These are phyloP conservation scores for Mythimna lalbum DNA, from an alignment of 2,888 invertebrate species.

Conservation along the genomic window DNA sequence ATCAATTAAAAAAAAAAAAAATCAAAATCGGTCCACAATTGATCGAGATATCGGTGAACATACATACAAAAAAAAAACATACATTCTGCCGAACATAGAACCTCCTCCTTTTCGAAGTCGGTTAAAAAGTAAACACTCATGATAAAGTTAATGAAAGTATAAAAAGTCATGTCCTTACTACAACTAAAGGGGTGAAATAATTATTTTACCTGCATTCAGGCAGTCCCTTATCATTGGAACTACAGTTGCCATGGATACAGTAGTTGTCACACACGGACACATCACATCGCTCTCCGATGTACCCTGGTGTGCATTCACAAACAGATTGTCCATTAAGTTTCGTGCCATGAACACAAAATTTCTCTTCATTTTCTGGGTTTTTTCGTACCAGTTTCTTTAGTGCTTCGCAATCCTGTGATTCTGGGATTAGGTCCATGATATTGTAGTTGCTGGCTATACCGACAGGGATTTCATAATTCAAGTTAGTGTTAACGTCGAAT, in stretches of 20 bases:
- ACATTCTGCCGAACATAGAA: too few relatives aligned
- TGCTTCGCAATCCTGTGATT: not conserved
- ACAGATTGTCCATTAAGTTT: not conserved
- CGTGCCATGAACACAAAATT: not conserved
- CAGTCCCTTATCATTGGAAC: not conserved
- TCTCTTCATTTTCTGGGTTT: not conserved
- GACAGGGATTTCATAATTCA: not conserved
- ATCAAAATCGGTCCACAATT: too few relatives aligned
- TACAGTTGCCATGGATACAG: conserved; percentile 1
- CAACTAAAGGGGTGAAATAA: too few relatives aligned
- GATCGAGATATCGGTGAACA: too few relatives aligned
- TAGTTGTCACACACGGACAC: not conserved
- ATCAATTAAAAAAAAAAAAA: too few relatives aligned
- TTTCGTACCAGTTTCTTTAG: not conserved
- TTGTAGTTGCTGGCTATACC: not conserved
- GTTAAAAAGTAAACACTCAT: too few relatives aligned
- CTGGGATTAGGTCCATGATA: not conserved
- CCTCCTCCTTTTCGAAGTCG: too few relatives aligned
- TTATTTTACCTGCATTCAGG: not conserved
- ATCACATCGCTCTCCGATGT: conserved; percentile 4
- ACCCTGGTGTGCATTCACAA: not conserved
- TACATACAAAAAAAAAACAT: too few relatives aligned
- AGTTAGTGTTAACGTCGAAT: too few relatives aligned
- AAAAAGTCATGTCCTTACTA: too few relatives aligned
- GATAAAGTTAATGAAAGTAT: too few relatives aligned